These are phyloP conservation scores for Thyatira batis DNA, from an alignment of 2,888 invertebrate genomes.

Conservation along the genomic window DNA sequence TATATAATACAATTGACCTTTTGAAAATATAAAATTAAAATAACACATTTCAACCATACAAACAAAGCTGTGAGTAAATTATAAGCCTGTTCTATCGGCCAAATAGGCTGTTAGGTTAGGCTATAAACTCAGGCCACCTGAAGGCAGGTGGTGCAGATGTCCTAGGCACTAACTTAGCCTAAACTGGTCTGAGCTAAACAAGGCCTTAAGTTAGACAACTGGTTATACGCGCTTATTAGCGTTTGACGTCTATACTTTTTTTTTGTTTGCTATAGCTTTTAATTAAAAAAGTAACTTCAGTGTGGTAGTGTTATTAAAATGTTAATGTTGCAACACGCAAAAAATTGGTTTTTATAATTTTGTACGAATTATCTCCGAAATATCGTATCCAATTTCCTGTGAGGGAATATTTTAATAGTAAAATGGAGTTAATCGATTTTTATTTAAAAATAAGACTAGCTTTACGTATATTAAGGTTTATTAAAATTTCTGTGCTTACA, in stretches of 20 bases:
- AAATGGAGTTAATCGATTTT: too few relatives aligned
- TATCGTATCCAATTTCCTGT: too few relatives aligned
- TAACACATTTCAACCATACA: not conserved
- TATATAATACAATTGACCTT: not conserved
- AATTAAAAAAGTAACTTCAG: not conserved
- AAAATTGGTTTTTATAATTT: too few relatives aligned
- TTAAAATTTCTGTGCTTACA: too few relatives aligned
- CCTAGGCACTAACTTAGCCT: constrained; percentile 8
- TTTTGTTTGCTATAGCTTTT: not conserved
- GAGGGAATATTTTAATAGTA: too few relatives aligned
- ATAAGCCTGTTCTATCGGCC: not conserved
- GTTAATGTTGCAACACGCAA: too few relatives aligned
- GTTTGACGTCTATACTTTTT: not conserved
- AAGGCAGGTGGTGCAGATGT: constrained; percentile 18
- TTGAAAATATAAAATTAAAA: not conserved
- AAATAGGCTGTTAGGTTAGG: constrained; percentile 4
- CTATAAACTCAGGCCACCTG: constrained; percentile 4
- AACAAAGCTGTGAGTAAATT: not conserved
- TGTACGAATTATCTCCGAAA: too few relatives aligned
- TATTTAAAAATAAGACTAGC: too few relatives aligned
- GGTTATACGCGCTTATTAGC: not conserved
- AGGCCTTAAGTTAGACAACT: not conserved
- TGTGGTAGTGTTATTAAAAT: not conserved
- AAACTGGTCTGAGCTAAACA: not conserved
- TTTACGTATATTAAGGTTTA: too few relatives aligned